Evolutionary conservation across 2,797 vertebrate species (phyloP), one percentile per base, ranked within the genome.

Genomic region (Lithobates sylvaticus): DNA sequence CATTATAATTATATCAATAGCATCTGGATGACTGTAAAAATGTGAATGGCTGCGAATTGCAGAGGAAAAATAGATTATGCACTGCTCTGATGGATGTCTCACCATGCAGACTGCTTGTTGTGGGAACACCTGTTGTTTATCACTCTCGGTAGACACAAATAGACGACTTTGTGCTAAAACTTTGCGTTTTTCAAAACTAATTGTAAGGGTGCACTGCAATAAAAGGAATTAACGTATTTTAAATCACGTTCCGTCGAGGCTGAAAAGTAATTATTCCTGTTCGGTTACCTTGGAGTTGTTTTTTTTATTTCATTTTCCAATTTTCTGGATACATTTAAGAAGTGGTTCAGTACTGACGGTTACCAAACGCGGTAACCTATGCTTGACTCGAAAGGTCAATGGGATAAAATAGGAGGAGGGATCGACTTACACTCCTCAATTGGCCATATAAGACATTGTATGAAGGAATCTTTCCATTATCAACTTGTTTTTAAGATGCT

Each of bases 1-100:
- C 84, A 85, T 85, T 85, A 61, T 85, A 85, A 80, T 85, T 85
- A 85, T 78, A 79, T 85, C 84, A 85, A 85, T 81, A 81, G 68
- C 84, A 85, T 81, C 78, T 85, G 84, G 84, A 69, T 74, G 58
- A 36, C 54, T 79, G 58, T 50, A 72, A 74, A 67, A 85, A 67
- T 50, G 27, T 81, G 69, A 85, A 85, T 81, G 61, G 70, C 27
- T 54, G 65, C 8, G 84, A 78, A 75, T 76, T 67, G 77, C 76
- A 74, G 77, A 75, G 69, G 70, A 58, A 85, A 67, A 75, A 79
- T 80, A 85, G 76, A 79, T 80, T 80, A 79, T 80, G 42, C 27
- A 39, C 61, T 81, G 27, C 74, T n/a, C 61, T 81, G 71, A 81
- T 85, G 42, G 77, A 68, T 80, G 39, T 75, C 70, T 80, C 70